These are phyloP conservation scores for Eulemur rubriventer DNA, from an alignment of 2,797 vertebrate genomes.

Conservation along the genomic window DNA sequence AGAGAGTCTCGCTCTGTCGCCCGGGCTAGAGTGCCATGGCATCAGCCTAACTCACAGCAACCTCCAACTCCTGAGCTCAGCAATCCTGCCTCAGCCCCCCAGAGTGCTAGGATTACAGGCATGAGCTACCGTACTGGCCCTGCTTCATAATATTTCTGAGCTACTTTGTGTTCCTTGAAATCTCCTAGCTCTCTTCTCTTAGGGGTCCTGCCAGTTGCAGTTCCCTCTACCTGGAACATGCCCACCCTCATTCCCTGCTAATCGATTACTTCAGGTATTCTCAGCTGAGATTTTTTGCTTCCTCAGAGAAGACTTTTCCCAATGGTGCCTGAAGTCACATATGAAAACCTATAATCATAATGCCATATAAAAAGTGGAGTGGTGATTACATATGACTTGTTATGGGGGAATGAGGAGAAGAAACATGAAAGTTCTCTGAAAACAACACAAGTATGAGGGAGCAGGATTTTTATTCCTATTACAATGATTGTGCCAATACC, in stretches of 20 bases:
- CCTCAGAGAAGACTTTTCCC: background rate
- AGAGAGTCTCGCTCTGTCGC: too few species aligned
- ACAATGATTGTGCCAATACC: background rate
- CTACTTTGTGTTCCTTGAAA: background rate
- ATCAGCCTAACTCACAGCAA: too few species aligned
- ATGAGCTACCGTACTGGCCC: too few species aligned
- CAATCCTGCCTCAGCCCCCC: too few species aligned
- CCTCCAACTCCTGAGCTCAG: too few species aligned
- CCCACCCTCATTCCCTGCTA: background rate
- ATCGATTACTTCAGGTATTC: background rate
- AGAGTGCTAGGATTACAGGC: too few species aligned
- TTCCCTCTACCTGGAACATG: background rate
- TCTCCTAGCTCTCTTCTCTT: background rate
- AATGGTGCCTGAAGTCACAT: background rate
- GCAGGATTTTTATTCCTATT: constrained; percentile 16
- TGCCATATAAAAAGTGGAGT: background rate
- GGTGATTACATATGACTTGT: background rate
- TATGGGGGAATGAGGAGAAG: background rate
- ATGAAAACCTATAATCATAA: background rate
- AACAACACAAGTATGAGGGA: background rate
- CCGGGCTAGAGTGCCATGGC: too few species aligned
- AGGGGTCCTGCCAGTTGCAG: background rate
- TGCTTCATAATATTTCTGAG: background rate
- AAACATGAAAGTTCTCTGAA: background rate
- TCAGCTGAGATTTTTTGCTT: constrained; percentile 28